Conservation (phyloP, 2,797 vertebrate genomes). For the Argentina silus region DNA sequence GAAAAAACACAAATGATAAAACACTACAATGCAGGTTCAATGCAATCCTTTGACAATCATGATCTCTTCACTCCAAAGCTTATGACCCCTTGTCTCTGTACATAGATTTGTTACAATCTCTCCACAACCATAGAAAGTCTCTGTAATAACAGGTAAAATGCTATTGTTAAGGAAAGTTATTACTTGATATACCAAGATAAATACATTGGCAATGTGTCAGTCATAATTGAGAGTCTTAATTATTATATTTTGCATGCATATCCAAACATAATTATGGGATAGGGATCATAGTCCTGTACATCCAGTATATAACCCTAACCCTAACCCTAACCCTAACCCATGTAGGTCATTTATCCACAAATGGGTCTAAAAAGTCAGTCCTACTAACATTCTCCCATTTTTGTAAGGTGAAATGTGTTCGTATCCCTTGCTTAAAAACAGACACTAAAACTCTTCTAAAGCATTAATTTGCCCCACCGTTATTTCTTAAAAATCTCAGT, state of each 20-base stretch:
- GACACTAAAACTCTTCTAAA: slow-evolving; percentile 65
- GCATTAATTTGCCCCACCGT: slow-evolving; percentile 56
- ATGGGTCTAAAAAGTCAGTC: slow-evolving; percentile 41
- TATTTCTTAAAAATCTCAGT: slow-evolving; percentile 55
- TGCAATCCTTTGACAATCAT: slow-evolving; percentile 13
- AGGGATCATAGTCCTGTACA: too few relatives aligned
- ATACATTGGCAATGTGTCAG: slow-evolving; percentile 2
- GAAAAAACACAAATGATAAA: not conserved
- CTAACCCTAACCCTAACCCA: too few relatives aligned
- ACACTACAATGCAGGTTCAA: not conserved
- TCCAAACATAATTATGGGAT: not conserved
- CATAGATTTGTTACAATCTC: not conserved
- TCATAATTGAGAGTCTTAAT: not conserved
- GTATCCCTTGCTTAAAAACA: slow-evolving; percentile 61
- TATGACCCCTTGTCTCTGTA: not conserved
- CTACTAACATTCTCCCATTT: slow-evolving; percentile 55
- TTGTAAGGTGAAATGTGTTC: slow-evolving; percentile 65
- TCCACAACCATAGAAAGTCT: not conserved
- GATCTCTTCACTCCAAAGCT: not conserved
- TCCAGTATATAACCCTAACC: too few relatives aligned
- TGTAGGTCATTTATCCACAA: slow-evolving; percentile 34
- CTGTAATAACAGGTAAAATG: not conserved
- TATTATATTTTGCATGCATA: not conserved
- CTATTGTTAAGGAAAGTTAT: not conserved
- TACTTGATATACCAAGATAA: slow-evolving; percentile 2